Evolutionary conservation across 2,797 vertebrate genomes (phyloP), one percentile per base, ranked within the genome.

Genomic region (Petrocephalus schoutedeni): DNA sequence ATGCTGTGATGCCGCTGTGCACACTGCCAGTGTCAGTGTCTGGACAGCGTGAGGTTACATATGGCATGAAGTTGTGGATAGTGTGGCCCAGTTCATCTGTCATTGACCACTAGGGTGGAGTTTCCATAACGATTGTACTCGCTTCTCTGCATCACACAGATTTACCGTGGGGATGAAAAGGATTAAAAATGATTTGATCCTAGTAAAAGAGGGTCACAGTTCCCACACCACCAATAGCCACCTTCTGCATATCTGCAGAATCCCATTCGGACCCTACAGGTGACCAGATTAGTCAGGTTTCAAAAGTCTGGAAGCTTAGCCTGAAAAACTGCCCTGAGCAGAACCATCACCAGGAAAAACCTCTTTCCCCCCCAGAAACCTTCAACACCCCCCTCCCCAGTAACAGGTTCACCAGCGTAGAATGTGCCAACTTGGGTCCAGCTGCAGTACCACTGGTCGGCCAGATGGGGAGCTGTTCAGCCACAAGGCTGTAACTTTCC

Each of bases 401-500:
- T 28, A 71, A 36, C 12, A 28, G 61, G 23, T 67, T 32, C 53
- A 4, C 84, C n/a, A 57, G 12, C 64, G 59, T 71, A 21, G 45
- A 85, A 84, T 21, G 14, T 59, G 49, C 71, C 53, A 14, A 23
- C 54, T 8, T 82, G 74, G 54, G 19, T 21, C 59, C 8, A 6
- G 59, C 74, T 89, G 77, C 82, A 16, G 23, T 87, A 86, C 86
- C 71, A 32, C 64, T 64, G 58, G 59, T 67, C 58, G 71, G 10
- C 61, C 58, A 90, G 32, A 64, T 87, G 88, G 83, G 86, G 41
- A n/a, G 85, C 58, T 5, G n/a, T 23, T 10, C 71, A 32, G 61
- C 84, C 58, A 14, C 54, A 8, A 51, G n/a, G n/a, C 84, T 85
- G 45, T 91, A 85, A 49, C 61, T 36, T 87, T 88, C 77, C 86